Evolutionary conservation across 1,140 invertebrate species (phyloP), one percentile per base, ranked within the genome.

Genomic region (Calephelis nemesis): DNA sequence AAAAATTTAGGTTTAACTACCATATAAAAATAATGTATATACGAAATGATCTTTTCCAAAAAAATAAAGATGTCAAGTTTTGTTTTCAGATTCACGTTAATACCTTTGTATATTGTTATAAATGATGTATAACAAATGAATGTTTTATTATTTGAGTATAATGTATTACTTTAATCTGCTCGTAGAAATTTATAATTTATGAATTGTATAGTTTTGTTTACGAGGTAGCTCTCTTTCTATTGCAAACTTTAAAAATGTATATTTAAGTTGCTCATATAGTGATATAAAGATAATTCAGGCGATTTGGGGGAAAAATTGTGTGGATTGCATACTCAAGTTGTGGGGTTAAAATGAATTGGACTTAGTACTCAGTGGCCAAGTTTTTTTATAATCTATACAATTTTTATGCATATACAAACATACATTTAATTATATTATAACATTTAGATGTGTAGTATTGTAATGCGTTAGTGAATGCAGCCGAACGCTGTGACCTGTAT

Each of bases 401-500:
- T 87, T 89, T 87, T 84, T 91, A 85, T 84, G 82, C 82, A 84
- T 91, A 84, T 91, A 91, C 87, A 87, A 73, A 86, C 80, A 79
- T 84, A 80, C 74, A 80, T 73, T 82, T 80, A 77, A 84, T 83
- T 83, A 82, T 83, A 83, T 74, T 77, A 73, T 86, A 81, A 81
- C 77, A 81, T 85, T 85, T 91, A 88, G 83, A 87, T 50, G 70
- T 77, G 86, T 89, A 89, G 87, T 81, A 78, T 81, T 82, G 82
- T 91, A 91, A 82, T 83, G 65, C 77, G 76, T 81, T 84, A 88
- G 83, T 73, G 42, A 45, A 9, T 45, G 67, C 72, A 74, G 62
- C 67, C 76, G 76, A 77, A 76, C 68, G 66, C 74, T 82, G 81
- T 75, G 79, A 74, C 50, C 66, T 70, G 60, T 65, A 73, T 81